Base-by-base conservation (phyloP, 2,888 invertebrate species). In the Megastigmus dorsalis region DNA sequence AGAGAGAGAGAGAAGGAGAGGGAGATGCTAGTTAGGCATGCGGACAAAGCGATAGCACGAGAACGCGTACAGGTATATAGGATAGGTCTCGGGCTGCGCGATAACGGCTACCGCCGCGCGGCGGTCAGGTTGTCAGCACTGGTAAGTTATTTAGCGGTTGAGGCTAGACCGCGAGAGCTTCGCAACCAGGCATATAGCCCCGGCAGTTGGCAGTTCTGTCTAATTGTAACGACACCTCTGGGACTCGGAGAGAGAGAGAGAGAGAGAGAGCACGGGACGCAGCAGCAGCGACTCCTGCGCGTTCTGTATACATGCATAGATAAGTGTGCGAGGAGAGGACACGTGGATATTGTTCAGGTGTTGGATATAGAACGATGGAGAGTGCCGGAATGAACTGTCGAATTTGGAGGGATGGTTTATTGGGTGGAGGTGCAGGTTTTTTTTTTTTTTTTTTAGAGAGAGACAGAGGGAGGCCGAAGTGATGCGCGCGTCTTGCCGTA, bases 201-300 rank as follows among this genome's bases (percentile, higher is more conserved):
- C 4, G 33, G 41, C 82, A 84, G 85, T 85, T 84, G 86, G 86
- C 85, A 84, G 84, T 80, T 79, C 83, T 84, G 86, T 86, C 85
- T 86, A 86, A 86, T 86, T 86, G 85, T 86, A 86, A 86, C 85
- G 85, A 85, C 83, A 84, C 86, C 86, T 85, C 82, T 83, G 86
- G 86, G 86, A 85, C 82, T 15, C 18, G 18, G 3, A 45, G 9
- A 18, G 45, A 45, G 9, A 45, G 18, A 15, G 45, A 33, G 3
- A 18, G 18, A n/a, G 23, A 33, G 7, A 18, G 28, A 26, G 7
- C 3, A 28, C 3, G 18, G 28, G 18, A n/a, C 6, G 26, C n/a
- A 10, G 20, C n/a, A n/a, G 10, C n/a, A n/a, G n/a, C n/a, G n/a
- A n/a, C n/a, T n/a, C n/a, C n/a, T n/a, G n/a, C n/a, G n/a, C n/a